Evolutionary conservation across 2,888 invertebrate species (phyloP), one percentile per base, ranked within the genome.

Genomic region (Melipona beecheii): DNA sequence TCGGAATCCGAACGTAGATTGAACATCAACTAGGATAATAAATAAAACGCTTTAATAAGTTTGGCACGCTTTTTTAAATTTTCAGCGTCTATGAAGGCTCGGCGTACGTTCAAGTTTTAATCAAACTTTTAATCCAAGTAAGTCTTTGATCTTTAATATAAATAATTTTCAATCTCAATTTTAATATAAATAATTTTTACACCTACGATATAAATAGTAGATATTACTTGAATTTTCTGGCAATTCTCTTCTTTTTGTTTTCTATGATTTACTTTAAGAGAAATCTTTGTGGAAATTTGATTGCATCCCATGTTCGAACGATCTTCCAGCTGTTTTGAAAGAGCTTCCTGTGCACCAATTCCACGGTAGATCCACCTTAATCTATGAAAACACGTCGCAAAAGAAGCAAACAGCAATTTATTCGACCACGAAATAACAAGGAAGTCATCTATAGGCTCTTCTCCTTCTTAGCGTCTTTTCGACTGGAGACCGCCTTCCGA

Each of bases 401-500:
- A 92, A 92, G 91, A 91, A 92, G 90, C 91, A 92, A 93, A 93
- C 90, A 91, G 90, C 83, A 90, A 92, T 93, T 93, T 91, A 92
- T 91, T 88, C 80, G 84, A 87, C 86, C 90, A 81, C 85, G 87
- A 86, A 92, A 93, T 92, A 93, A 93, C 90, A 93, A 91, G 93
- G 91, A 93, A 92, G 92, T 91, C 78, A 82, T 69, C 11, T 27
- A 21, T 17, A 49, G 56, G 54, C 17, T 79, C 71, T 75, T 83
- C 75, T 31, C 71, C 21, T 72, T 66, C 70, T 58, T 17, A 64
- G 68, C 71, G 80, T 74, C 36, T 75, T 83, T 72, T 84, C 72
- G 72, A 43, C 11, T 19, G 64, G 71, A 76, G 76, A 87, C 90
- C 92, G 91, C 92, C 92, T 88, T 84, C 84, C 65, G 56, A 60